Evolutionary conservation across 2,113 vertebrate genomes (phyloP), one percentile per base, ranked within the genome.

Genomic region (Oryzias melastigma): DNA sequence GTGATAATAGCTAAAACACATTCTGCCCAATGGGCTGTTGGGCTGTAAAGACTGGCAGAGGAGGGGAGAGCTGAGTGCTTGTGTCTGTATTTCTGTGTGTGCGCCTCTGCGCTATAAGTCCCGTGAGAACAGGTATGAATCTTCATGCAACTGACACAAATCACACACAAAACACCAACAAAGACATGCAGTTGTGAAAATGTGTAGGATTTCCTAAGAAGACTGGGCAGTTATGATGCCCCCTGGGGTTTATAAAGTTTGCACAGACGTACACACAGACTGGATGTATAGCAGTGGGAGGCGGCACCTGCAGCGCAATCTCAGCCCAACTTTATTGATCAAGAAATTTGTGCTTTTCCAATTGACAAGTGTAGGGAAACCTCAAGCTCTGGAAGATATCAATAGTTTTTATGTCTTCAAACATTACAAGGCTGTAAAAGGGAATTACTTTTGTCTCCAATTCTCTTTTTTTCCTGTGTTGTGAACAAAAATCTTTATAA

Each of bases 1-100:
- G 88, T 84, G 91, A 91, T 92, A 92, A 94, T 89, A 90, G 82
- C 85, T 88, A 92, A 93, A 92, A 91, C 93, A 88, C 89, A 92
- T 91, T 94, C 71, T 88, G 81, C 87, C 92, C 93, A 91, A 95
- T 84, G 74, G 81, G 75, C 80, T 87, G 72, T 80, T 41, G n/a
- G 76, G 64, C 77, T 68, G 76, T 90, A 89, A 89, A 90, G 83
- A 75, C 77, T 45, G 22, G 64, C 43, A 71, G 60, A 74, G 60
- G 58, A 69, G 64, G 68, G 46, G 54, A 72, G 60, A 65, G 29
- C 62, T 54, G 42, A 66, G 49, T 58, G 59, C 63, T 57, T 65
- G 58, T 64, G 41, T 82, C 57, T 86, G 72, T 83, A 50, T 82
- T 71, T 63, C 52, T 67, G 43, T 67, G 44, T 49, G 27, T 27